Evolutionary conservation across 2,888 invertebrate species (phyloP), one percentile per base, ranked within the genome.

Genomic region (Melinopterus prodromus): DNA sequence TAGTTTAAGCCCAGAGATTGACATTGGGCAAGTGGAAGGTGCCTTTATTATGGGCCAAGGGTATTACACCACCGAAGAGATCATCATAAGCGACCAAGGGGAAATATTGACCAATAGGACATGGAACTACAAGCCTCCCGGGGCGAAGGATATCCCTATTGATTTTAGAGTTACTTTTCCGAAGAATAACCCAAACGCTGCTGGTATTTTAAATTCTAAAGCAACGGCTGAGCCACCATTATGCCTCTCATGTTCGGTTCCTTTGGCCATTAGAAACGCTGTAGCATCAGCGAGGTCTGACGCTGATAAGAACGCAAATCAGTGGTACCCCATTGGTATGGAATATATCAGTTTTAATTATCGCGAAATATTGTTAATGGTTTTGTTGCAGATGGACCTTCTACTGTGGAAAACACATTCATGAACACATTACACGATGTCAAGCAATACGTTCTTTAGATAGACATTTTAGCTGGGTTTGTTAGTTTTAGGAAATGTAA

Each of bases 111-210:
- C 96, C 0, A 92, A 94, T 84, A 92, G 95, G 77, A 96, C 96
- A 2, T 97, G 96, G 97, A 94, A 92, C 76, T 96, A 96, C 85
- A 95, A 95, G 84, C 92, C 94, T 1, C 95, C 95, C 0, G 95
- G 95, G 0, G 92, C 93, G 0, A 95, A 94, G 86, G 96, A 96
- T 83, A 95, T 96, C 85, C 95, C 96, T 0, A 91, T 93, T 16
- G 95, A 96, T 87, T 93, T 96, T 83, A 92, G 95, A 81, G 90
- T 96, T 5, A 93, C 93, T 82, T 92, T 96, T 82, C 89, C 92
- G 69, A 92, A 93, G 83, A 93, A 94, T 85, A 91, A 92, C 36
- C 90, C 91, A 12, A 95, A 95, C 87, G 90, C 92, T 0, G 86
- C 89, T 7, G 95, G 95, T 15, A 92, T 95, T 9, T 89, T 95